These are phyloP conservation scores for Mycteria americana DNA, from an alignment of 2,797 vertebrate genomes.

Conservation along the genomic window DNA sequence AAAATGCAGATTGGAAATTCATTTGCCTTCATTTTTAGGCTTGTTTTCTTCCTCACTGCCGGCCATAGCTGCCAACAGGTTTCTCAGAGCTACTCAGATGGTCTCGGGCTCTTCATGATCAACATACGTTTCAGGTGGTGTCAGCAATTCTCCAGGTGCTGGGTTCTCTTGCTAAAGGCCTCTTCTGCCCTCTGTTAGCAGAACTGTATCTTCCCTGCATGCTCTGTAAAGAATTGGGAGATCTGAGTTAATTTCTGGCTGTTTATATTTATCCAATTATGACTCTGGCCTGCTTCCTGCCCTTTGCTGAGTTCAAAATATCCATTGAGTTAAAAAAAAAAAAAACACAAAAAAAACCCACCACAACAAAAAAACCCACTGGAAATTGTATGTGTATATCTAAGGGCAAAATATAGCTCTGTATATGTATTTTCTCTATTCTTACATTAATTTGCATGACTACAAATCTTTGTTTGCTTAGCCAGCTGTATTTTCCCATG, in stretches of 20 bases:
- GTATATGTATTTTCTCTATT: not conserved
- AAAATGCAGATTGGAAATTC: not conserved
- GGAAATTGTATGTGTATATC: fast-evolving
- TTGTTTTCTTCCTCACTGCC: not conserved
- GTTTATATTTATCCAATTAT: not conserved
- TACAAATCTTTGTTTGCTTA: not conserved
- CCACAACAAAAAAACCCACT: too few species aligned
- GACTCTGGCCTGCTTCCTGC: not conserved
- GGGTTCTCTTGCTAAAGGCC: not conserved
- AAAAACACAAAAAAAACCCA: not conserved
- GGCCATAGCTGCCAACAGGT: not conserved
- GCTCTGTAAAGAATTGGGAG: not conserved
- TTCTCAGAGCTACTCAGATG: not conserved
- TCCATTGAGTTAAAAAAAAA: not conserved
- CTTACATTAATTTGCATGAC: not conserved
- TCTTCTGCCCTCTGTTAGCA: not conserved
- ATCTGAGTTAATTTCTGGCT: not conserved
- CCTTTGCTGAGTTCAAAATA: not conserved
- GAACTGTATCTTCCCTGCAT: not conserved
- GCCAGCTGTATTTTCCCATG: not conserved
- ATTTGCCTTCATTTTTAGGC: not conserved
- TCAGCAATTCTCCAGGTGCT: not conserved
- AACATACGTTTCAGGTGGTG: not conserved
- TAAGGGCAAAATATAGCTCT: not conserved
- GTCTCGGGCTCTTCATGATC: not conserved